Evolutionary conservation across 2,888 invertebrate species (phyloP), one percentile per base, ranked within the genome.

Genomic region (Nemapogon koenigi): DNA sequence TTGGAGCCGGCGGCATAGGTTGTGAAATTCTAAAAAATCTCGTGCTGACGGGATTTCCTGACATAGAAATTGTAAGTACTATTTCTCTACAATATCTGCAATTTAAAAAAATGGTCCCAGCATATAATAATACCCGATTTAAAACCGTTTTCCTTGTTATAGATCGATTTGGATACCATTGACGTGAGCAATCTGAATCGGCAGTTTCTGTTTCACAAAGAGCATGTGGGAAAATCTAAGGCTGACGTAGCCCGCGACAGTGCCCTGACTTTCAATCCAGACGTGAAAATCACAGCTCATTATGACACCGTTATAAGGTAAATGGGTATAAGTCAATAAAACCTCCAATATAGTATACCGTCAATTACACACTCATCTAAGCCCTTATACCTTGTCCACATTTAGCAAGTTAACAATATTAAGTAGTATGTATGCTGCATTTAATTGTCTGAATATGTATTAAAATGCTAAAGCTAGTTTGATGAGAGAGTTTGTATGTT

Each of bases 121-220:
- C n/a, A n/a, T n/a, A n/a, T n/a, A n/a, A n/a, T n/a, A n/a, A n/a
- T n/a, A n/a, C n/a, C n/a, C n/a, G n/a, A n/a, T n/a, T n/a, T n/a
- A n/a, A n/a, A n/a, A n/a, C 15, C 15, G 25, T 8, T 19, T 40
- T 41, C 33, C 41, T 40, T 45, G 39, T 16, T 27, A 11, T 76
- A 98, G 97, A 94, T 99, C 70, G 99, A 99, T 83, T 83, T 99
- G 62, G 99, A 99, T 64, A 99, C 98, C 0, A 99, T 99, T 62
- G 99, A 99, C 78, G 91, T 99, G 41, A 97, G 97, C 78, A 99
- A 99, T 65, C 79, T 99, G 47, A 99, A 99, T 70, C 85, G 99
- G 26, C 99, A 99, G 67, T 99, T 99, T 68, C 75, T 99, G n/a
- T 99, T 99, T 59, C 92, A 96, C 59, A 94, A 94, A 56, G 92